Evolutionary conservation across 2,888 invertebrate genomes (phyloP), one percentile per base, ranked within the genome.

Genomic region (Synergus umbraculus): DNA sequence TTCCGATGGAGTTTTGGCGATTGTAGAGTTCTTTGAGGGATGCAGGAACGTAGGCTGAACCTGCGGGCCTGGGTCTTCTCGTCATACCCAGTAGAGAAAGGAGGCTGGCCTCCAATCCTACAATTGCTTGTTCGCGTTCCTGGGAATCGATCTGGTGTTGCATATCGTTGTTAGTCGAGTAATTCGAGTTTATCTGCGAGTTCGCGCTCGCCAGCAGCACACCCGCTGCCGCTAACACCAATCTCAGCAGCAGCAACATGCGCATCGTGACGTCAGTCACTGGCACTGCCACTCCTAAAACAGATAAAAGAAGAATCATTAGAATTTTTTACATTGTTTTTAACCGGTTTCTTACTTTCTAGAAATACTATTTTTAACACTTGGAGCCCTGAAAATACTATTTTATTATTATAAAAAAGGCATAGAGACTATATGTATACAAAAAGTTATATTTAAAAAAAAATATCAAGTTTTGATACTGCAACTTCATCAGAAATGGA

Each of bases 21-120:
- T 94, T 93, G 93, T 98, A 98, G 83, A 98, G 93, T 90, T 96
- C 94, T 92, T 96, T 94, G 94, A 98, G 95, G 87, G 96, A 96
- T 89, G 95, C 95, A 82, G 98, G 98, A 90, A 98, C 93, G 87
- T 94, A 93, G 54, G 93, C 90, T 81, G 92, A 92, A 85, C 93
- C 67, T 7, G 7, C n/a, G 82, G 93, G 92, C 91, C 91, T 93
- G 83, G 94, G 96, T 92, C 94, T 92, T 82, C 91, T 92, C 82
- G 92, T 92, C 86, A 95, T 93, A 64, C 95, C 95, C 86, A 95
- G 93, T 92, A 95, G 90, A 89, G 95, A 93, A 91, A 96, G 93
- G 41, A 95, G 92, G 85, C 93, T 94, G 77, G 93, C 91, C 90
- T 95, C 95, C 77, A 95, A 92, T 81, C 93, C 92, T 80, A 92